Evolutionary conservation across 1,140 invertebrate genomes (phyloP).

Genomic region (Listronotus bonariensis): DNA sequence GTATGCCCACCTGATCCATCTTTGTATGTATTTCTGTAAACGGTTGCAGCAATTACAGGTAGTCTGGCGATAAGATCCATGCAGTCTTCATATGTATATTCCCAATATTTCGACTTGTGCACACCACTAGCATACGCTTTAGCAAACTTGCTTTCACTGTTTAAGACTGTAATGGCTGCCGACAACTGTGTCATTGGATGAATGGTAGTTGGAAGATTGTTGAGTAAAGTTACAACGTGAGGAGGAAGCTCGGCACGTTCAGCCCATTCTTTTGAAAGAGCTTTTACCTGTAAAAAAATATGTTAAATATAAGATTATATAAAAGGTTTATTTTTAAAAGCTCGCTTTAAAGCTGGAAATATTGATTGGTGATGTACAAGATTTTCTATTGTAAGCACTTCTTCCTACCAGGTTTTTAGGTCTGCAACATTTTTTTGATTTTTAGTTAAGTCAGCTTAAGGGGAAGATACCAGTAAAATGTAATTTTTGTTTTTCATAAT

Average conservation of each 20-base stretch:
- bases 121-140: constrained; percentile 82
- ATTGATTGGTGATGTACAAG: too few species aligned
- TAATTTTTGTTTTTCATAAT: too few species aligned
- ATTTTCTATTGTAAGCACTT: too few species aligned
- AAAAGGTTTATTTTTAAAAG: background rate
- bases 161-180: constrained; percentile 81
- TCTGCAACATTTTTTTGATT: too few species aligned
- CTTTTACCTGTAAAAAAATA: constrained; percentile 60
- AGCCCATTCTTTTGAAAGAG: constrained; percentile 85
- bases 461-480: too few species aligned
- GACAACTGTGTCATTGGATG: constrained; percentile 91
- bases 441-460: too few species aligned
- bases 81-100: constrained; percentile 82
- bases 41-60: constrained; percentile 86
- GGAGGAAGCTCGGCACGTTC: constrained; percentile 78
- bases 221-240: constrained; percentile 88
- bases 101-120: constrained; percentile 85
- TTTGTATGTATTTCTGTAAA: constrained; percentile 79
- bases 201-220: constrained; percentile 80
- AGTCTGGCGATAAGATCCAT: constrained; percentile 90
- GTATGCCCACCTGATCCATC: constrained; percentile 65
- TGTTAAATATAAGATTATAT: background rate
- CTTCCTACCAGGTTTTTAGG: too few species aligned
- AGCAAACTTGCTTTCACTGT: constrained; percentile 86
- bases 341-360: too few species aligned